These are phyloP conservation scores for Drosophila anceps DNA, from an alignment of 2,888 invertebrate species.

Conservation along the genomic window DNA sequence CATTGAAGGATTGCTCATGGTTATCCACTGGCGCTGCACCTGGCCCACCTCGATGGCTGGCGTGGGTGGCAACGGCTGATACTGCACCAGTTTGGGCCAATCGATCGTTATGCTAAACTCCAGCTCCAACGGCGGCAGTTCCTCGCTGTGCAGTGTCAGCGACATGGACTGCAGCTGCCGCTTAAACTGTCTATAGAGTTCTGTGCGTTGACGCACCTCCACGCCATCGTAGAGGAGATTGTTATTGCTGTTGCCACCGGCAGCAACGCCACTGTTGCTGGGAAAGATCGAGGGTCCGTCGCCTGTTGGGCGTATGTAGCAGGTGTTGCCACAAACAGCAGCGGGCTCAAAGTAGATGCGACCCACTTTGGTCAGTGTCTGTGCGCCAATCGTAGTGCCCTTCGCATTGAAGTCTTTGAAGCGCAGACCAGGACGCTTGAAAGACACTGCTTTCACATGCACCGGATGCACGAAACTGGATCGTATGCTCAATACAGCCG, in stretches of 20 bases:
- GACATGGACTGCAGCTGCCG: constrained; percentile 82
- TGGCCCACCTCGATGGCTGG: constrained; percentile 84
- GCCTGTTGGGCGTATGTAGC: constrained; percentile 74
- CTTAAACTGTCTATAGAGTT: constrained; percentile 83
- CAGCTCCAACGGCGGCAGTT: constrained; percentile 82
- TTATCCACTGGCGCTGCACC: constrained; percentile 79
- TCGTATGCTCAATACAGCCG: constrained; percentile 91
- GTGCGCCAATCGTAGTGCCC: constrained; percentile 85
- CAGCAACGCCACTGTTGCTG: constrained; percentile 8
- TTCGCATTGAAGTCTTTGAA: constrained; percentile 86
- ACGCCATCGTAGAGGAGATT: constrained; percentile 82
- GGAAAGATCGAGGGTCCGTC: constrained; percentile 56
- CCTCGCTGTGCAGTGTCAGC: constrained; percentile 83
- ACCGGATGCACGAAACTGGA: constrained; percentile 93
- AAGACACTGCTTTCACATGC: constrained; percentile 88
- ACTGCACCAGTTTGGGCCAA: constrained; percentile 84
- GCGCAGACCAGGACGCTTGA: constrained; percentile 88
- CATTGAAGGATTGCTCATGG: constrained; percentile 83
- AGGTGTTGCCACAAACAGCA: constrained; percentile 87
- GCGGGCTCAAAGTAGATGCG: constrained; percentile 91
- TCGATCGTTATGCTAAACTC: constrained; percentile 84
- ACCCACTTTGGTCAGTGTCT: constrained; percentile 87
- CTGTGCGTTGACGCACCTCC: constrained; percentile 83
- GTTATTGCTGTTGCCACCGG: constrained; percentile 50
- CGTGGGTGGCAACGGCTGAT: constrained; percentile 72